phyloP scores from a whole-genome alignment of 1,140 invertebrate species.

The Pemphigus obesinymphae region DNA sequence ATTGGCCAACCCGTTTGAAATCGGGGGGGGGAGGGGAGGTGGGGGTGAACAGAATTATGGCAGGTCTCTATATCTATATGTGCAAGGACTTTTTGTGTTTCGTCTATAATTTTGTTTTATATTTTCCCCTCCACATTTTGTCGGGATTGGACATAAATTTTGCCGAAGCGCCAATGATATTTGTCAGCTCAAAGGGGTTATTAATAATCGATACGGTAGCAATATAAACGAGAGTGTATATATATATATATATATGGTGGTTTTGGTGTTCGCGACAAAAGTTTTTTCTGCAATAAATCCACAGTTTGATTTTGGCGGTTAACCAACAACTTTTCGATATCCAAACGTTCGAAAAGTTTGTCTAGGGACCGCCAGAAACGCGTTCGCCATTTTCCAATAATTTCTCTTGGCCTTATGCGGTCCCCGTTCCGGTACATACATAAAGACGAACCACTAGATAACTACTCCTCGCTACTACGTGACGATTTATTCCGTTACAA shows the following conservation, averaged over 20 bases:
- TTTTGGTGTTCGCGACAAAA: neutral
- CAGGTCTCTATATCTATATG: too few species aligned
- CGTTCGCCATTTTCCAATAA: neutral
- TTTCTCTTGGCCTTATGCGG: neutral
- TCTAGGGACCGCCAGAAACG: neutral
- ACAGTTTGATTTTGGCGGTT: constrained; percentile 1
- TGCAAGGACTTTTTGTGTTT: too few species aligned
- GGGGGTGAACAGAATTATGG: too few species aligned
- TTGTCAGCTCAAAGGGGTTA: constrained; percentile 17
- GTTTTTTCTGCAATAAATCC: constrained; percentile 19
- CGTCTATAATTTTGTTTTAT: too few species aligned
- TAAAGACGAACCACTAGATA: too few species aligned
- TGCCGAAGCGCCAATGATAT: neutral
- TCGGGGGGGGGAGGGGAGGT: too few species aligned
- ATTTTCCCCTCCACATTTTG: too few species aligned
- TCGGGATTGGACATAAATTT: constrained; percentile 22
- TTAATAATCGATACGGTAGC: neutral
- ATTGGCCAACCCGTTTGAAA: too few species aligned
- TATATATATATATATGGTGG: too few species aligned
- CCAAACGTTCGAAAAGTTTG: neutral
- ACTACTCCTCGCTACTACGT: too few species aligned
- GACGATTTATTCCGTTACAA: too few species aligned
- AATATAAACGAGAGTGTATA: neutral
- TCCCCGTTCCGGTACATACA: neutral
- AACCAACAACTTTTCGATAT: neutral